Percentiles rank a stretch among this genome's conserved stretches.
Conservation (phyloP, 2,797 vertebrate genomes). For the Pelochelys cantorii region DNA sequence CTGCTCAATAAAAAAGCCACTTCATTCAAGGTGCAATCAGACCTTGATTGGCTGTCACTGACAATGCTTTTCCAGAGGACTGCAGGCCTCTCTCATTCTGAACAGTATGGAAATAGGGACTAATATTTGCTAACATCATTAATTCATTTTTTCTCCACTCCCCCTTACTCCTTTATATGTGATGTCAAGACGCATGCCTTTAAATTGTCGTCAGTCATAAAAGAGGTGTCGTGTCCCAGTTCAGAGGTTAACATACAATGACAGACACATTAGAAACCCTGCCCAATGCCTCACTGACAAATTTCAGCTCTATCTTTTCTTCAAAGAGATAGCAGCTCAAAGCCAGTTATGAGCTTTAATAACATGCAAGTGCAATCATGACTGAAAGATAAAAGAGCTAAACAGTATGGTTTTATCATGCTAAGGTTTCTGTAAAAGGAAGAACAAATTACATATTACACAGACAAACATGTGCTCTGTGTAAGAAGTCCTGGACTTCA, state of each 20-base stretch:
- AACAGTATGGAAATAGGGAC: constrained; percentile 72
- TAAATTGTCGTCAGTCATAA: constrained; percentile 75
- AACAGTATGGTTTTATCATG: constrained; percentile 43
- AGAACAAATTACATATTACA: neutral
- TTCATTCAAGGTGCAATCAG: constrained; percentile 20
- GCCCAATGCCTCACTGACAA: constrained; percentile 65
- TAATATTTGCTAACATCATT: constrained; percentile 89
- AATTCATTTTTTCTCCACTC: constrained; percentile 74
- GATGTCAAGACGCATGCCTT: constrained; percentile 74
- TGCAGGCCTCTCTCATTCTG: constrained; percentile 62
- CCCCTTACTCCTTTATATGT: constrained; percentile 73
- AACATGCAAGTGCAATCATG: constrained; percentile 63
- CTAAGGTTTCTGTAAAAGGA: constrained; percentile 52
- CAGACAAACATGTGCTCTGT: constrained; percentile 25
- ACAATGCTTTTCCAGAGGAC: constrained; percentile 56
- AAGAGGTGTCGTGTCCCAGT: constrained; percentile 72
- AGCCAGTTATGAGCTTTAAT: constrained; percentile 72
- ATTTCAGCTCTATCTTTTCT: constrained; percentile 73
- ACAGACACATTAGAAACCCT: constrained; percentile 81
- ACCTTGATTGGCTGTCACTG: constrained; percentile 65
- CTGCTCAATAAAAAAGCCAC: constrained; percentile 61
- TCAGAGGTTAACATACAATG: constrained; percentile 78
- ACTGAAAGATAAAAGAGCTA: constrained; percentile 67
- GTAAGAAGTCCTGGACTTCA: neutral
- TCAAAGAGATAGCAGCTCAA: constrained; percentile 71